Conservation (phyloP, 2,113 vertebrate species). For the Anhinga rufa region DNA sequence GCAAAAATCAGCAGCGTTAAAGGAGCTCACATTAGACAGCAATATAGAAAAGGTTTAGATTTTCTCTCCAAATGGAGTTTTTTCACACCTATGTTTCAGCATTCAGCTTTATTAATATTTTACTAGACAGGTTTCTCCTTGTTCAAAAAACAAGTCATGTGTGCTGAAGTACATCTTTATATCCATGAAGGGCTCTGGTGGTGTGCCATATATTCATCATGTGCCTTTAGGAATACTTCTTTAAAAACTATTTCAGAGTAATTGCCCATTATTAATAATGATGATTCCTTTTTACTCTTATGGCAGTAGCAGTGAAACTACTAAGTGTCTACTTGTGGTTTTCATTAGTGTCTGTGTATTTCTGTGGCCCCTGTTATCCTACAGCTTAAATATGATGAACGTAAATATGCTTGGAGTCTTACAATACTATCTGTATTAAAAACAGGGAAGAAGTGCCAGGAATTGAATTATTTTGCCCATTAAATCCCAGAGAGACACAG, state of each 20-base stretch:
- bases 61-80: not conserved
- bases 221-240: conserved; percentile 46
- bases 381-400: not conserved
- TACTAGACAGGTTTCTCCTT: not conserved
- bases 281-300: conserved; percentile 31
- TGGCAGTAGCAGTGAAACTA: not conserved
- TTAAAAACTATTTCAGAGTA: conserved; percentile 38
- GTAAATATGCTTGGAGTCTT: not conserved
- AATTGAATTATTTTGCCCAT: not conserved
- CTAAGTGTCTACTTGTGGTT: not conserved
- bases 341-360: not conserved
- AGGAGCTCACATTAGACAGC: conserved; percentile 18
- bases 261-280: conserved; percentile 42
- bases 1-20: conserved; percentile 38
- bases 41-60: not conserved
- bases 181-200: conserved; percentile 8
- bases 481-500: not conserved
- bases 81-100: not conserved
- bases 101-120: conserved; percentile 20
- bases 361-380: not conserved
- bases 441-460: not conserved
- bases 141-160: conserved; percentile 25
- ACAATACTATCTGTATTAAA: not conserved
- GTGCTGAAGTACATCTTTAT: conserved; percentile 27
- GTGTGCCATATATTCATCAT: conserved; percentile 32